These are phyloP conservation scores for Trichogramma pretiosum DNA, from an alignment of 1,140 invertebrate species.

Conservation along the genomic window DNA sequence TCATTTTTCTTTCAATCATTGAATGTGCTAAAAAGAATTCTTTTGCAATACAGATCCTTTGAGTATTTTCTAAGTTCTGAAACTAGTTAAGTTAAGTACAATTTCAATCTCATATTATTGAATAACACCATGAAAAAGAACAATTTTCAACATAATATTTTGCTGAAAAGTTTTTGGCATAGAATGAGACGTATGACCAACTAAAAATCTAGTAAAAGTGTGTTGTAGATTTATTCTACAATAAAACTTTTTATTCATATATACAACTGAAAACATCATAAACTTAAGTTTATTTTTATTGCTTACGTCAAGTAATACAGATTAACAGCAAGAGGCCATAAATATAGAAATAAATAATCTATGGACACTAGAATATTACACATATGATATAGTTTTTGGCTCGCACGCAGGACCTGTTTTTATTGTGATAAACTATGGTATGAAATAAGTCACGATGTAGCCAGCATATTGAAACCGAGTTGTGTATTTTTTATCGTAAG, in stretches of 20 bases:
- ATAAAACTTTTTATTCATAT: background rate
- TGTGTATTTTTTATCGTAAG: conserved; percentile 9
- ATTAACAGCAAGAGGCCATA: background rate
- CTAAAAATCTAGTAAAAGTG: too few relatives aligned
- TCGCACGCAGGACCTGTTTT: conserved; percentile 12
- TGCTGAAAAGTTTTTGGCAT: too few relatives aligned
- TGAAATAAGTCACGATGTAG: background rate
- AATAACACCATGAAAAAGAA: too few relatives aligned
- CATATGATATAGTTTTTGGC: conserved; percentile 8
- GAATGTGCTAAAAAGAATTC: background rate
- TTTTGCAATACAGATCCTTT: too few relatives aligned
- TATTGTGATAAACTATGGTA: conserved; percentile 11
- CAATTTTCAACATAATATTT: background rate
- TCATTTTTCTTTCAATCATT: background rate
- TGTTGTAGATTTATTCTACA: too few relatives aligned
- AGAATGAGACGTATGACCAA: too few relatives aligned
- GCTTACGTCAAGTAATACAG: background rate
- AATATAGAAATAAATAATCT: background rate
- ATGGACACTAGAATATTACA: background rate
- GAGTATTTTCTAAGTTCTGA: too few relatives aligned
- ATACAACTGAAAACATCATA: background rate
- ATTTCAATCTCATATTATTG: too few relatives aligned
- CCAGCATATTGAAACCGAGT: background rate
- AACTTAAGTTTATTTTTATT: background rate
- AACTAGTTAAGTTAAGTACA: too few relatives aligned